Evolutionary conservation across 2,113 vertebrate genomes (phyloP).

Genomic region (Equus przewalskii): DNA sequence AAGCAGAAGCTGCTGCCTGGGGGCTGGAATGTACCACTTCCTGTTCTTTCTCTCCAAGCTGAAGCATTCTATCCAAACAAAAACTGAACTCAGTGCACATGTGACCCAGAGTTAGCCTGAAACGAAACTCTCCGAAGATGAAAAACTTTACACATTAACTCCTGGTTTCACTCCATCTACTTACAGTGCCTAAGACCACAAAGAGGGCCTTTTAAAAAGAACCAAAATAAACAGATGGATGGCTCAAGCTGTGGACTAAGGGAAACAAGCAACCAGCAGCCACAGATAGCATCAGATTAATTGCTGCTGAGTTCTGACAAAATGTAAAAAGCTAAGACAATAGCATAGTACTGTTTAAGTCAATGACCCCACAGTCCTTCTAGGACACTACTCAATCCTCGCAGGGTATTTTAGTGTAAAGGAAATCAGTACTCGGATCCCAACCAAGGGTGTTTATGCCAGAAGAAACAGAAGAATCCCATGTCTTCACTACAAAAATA

Average conservation of each 20-base stretch:
- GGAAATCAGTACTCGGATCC: not conserved
- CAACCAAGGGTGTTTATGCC: not conserved
- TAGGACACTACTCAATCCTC: not conserved
- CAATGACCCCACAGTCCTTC: not conserved
- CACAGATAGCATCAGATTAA: constrained; percentile 52
- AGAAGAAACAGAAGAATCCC: not conserved
- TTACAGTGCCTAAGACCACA: constrained; percentile 64
- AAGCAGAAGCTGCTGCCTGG: constrained; percentile 83
- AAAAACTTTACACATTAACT: constrained; percentile 81
- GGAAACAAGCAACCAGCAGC: constrained; percentile 70
- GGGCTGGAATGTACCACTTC: constrained; percentile 82
- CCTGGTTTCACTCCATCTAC: constrained; percentile 69
- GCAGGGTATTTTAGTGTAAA: not conserved
- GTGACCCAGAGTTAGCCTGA: constrained; percentile 66
- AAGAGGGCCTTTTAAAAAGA: constrained; percentile 75
- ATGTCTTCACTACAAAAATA: not conserved
- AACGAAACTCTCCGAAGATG: constrained; percentile 72
- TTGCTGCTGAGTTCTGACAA: constrained; percentile 37
- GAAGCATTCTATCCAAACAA: constrained; percentile 81
- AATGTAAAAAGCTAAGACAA: not conserved
- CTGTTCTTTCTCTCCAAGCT: constrained; percentile 77
- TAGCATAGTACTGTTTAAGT: not conserved
- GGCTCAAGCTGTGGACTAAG: constrained; percentile 45
- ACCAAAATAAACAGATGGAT: constrained; percentile 76
- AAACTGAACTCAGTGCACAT: constrained; percentile 71